Conservation (phyloP, 2,113 vertebrate genomes). For the Cyprinus carpio region DNA sequence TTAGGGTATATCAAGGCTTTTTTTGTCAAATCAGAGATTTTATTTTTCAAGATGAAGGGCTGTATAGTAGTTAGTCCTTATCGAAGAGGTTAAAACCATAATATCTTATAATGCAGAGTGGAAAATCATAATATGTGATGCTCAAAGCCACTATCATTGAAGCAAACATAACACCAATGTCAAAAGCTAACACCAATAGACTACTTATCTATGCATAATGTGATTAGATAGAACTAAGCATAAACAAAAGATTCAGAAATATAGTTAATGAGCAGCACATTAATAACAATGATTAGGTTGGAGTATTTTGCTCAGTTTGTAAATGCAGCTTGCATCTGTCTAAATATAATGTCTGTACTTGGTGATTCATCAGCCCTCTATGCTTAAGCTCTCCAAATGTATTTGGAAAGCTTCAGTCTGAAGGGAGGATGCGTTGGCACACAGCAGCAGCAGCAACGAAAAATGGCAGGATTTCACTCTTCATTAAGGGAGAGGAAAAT, state of each 20-base stretch:
- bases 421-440: slow-evolving; percentile 57
- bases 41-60: no score
- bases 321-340: background rate
- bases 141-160: background rate
- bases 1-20: no score
- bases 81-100: background rate
- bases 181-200: background rate
- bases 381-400: slow-evolving; percentile 57
- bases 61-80: no score
- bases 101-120: background rate
- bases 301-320: slow-evolving; percentile 2
- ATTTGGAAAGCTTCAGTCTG: slow-evolving; percentile 58
- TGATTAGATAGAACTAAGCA: background rate
- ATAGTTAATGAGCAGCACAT: slow-evolving; percentile 17
- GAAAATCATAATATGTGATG: background rate
- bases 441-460: slow-evolving; percentile 22
- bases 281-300: background rate
- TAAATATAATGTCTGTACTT: slow-evolving; percentile 45
- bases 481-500: slow-evolving; percentile 64
- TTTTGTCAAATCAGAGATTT: no score
- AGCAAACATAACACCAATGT: background rate
- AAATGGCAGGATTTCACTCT: slow-evolving; percentile 66
- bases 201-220: background rate
- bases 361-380: slow-evolving; percentile 61
- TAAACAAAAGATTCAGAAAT: slow-evolving; percentile 7